These are phyloP conservation scores for Hemitrygon akajei DNA, from an alignment of 2,797 vertebrate species.

Conservation along the genomic window DNA sequence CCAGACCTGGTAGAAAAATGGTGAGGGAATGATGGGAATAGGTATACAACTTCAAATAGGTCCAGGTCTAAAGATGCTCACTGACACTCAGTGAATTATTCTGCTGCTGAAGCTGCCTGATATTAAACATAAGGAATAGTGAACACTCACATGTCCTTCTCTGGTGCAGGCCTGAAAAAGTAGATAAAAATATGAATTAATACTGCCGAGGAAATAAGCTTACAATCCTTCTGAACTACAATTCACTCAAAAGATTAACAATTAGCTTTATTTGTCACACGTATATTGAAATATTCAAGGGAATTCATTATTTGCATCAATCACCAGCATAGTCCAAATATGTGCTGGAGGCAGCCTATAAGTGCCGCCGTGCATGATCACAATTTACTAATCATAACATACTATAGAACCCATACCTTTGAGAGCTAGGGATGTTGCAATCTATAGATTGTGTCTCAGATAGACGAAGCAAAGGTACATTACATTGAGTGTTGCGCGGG, in stretches of 20 bases:
- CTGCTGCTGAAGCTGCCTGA: neutral
- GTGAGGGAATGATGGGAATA: neutral
- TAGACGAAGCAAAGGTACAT: too few relatives aligned
- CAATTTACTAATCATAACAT: too few relatives aligned
- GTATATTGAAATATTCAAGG: too few relatives aligned
- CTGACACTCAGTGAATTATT: neutral
- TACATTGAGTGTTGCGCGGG: too few relatives aligned
- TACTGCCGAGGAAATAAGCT: too few relatives aligned
- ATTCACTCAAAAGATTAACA: neutral
- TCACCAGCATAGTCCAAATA: too few relatives aligned
- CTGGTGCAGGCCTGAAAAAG: neutral
- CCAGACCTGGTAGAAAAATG: neutral
- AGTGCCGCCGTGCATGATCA: too few relatives aligned
- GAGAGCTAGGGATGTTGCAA: too few relatives aligned
- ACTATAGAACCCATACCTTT: neutral
- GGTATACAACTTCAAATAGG: neutral
- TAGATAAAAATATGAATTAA: neutral
- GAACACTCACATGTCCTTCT: slow-evolving; percentile 1
- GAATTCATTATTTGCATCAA: too few relatives aligned
- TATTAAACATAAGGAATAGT: neutral
- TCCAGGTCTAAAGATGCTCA: neutral
- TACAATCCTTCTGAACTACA: neutral
- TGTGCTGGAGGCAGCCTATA: too few relatives aligned
- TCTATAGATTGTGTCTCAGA: too few relatives aligned
- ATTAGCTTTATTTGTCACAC: too few relatives aligned